Evolutionary conservation across 2,113 vertebrate species (phyloP), one percentile per base, ranked within the genome.

Genomic region (Coryphaenoides rupestris): DNA sequence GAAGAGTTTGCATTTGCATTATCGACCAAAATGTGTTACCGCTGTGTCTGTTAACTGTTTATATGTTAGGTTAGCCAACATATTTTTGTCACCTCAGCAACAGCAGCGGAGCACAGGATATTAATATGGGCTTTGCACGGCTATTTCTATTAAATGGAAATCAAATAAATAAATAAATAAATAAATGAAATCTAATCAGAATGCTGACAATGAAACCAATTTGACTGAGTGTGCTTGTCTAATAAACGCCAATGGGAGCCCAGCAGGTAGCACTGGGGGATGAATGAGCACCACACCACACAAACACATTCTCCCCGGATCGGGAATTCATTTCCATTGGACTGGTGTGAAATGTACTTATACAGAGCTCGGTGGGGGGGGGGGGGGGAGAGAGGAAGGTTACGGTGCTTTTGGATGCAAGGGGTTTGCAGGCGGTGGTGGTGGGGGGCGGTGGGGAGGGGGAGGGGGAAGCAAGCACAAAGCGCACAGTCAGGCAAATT

Each of bases 271-370:
- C 24, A 69, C 40, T 45, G 56, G 16, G n/a, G 47, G 6, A 17
- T 40, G 70, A 66, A 5, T 58, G 59, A 63, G 59, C 64, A 55
- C 55, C 55, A 61, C 55, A 59, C 52, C 13, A 63, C 55, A 5
- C 53, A 66, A 10, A 63, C 55, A 5, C 53, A 66, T 66, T 72
- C 55, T 82, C 69, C 60, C 81, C 63, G 87, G 72, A 78, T 73
- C 66, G 82, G n/a, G 63, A 78, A 85, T 77, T 79, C 70, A 87
- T 87, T 68, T 85, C 76, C 75, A 80, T 73, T 60, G 76, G 72
- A 76, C 68, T 74, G 19, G 72, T 70, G 28, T 77, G 74, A 71
- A 84, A 86, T 77, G 67, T 84, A 79, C 86, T 83, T 74, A 74
- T 75, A 79, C 45, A 64, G 47, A 56, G 54, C 60, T 73, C 66